phyloP scores from a whole-genome alignment of 2,113 vertebrate genomes.

The Bos indicus region DNA sequence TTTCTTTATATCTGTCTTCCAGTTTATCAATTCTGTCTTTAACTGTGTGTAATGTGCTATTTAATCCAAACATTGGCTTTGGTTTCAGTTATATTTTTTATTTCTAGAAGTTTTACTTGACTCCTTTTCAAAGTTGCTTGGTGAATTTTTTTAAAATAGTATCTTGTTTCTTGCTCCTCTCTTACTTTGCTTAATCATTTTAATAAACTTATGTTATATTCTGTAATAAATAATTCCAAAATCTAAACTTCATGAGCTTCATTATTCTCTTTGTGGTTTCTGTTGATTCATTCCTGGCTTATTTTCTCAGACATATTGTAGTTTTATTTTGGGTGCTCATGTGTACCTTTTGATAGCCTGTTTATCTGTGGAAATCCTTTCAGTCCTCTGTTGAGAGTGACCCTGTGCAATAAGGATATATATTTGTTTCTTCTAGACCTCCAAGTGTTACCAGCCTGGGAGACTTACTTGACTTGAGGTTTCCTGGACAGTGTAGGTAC shows the following conservation, averaged over 20 bases:
- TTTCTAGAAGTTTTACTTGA: slow-evolving; percentile 9
- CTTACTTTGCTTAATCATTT: background rate
- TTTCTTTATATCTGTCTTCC: background rate
- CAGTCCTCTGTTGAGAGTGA: background rate
- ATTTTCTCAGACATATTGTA: background rate
- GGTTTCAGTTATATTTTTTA: background rate
- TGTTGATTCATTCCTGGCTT: background rate
- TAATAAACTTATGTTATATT: slow-evolving; percentile 13
- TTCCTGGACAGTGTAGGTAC: background rate
- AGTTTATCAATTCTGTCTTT: background rate
- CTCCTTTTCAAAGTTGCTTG: background rate
- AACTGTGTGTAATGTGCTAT: background rate
- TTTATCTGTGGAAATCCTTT: background rate
- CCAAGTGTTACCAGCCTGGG: background rate
- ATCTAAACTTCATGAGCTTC: background rate
- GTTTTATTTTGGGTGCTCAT: background rate
- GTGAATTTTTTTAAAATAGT: background rate
- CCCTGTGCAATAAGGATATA: background rate
- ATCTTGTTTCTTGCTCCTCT: slow-evolving; percentile 16
- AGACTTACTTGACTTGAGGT: background rate
- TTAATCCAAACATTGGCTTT: background rate
- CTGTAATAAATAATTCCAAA: background rate
- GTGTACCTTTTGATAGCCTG: background rate
- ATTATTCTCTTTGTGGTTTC: background rate
- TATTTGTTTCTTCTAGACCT: background rate